Evolutionary conservation across 2,113 vertebrate genomes (phyloP).

Genomic region (Takifugu bimaculatus): DNA sequence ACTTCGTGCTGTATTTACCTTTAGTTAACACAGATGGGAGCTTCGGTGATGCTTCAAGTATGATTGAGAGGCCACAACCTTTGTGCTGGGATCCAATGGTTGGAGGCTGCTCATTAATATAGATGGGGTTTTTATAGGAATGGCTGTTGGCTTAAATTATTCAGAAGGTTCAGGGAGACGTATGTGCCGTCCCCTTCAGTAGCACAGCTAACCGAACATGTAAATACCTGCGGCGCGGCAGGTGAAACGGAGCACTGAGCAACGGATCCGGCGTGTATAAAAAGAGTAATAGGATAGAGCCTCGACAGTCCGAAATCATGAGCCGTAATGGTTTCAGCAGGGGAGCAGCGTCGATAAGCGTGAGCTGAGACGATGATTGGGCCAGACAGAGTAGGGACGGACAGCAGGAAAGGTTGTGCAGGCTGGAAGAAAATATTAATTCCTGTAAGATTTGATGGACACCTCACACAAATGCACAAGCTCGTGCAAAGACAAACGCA

Average conservation of each 20-base stretch:
- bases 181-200: conserved; percentile 57
- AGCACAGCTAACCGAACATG: conserved; percentile 55
- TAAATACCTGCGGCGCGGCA: conserved; percentile 59
- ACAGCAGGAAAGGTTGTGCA: background rate
- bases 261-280: conserved; percentile 23
- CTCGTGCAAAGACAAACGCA: background rate
- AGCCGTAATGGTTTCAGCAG: conserved; percentile 40
- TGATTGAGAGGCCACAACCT: conserved; percentile 50
- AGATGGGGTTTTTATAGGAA: conserved; percentile 75
- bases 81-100: conserved; percentile 55
- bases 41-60: conserved; percentile 23
- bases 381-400: background rate
- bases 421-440: conserved; percentile 6
- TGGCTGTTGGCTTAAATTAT: conserved; percentile 74
- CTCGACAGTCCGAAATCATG: conserved; percentile 52
- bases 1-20: too few relatives aligned
- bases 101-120: conserved; percentile 74
- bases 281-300: conserved; percentile 40
- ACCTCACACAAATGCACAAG: conserved; percentile 3
- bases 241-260: conserved; percentile 38
- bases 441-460: conserved; percentile 36
- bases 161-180: conserved; percentile 64
- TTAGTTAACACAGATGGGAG: conserved; percentile 1
- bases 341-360: conserved; percentile 9
- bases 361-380: background rate